phyloP scores from a whole-genome alignment of 2,113 vertebrate genomes.

The Desmodus rotundus region DNA sequence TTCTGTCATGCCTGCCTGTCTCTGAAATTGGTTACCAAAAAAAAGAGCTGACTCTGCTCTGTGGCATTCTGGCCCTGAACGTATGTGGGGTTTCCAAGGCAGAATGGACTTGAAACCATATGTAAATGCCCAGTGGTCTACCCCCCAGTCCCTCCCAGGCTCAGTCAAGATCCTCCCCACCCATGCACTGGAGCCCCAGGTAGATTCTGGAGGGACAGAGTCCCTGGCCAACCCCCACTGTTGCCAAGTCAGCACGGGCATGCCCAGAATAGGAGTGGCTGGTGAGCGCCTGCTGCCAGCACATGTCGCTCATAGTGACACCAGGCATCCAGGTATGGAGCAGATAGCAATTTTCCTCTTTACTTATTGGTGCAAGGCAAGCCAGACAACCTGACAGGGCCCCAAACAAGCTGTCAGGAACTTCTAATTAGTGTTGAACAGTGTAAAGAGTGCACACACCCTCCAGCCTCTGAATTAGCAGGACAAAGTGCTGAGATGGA shows the following conservation, averaged over 20 bases:
- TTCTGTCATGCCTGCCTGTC: neutral
- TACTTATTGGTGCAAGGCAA: slow-evolving; percentile 63
- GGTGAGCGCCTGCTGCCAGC: neutral
- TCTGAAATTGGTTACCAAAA: accelerated
- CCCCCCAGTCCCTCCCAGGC: neutral
- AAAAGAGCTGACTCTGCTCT: neutral
- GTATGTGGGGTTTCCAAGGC: neutral
- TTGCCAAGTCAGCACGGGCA: neutral
- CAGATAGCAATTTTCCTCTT: slow-evolving; percentile 73
- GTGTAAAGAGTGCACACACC: slow-evolving; percentile 55
- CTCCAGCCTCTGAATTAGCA: slow-evolving; percentile 64
- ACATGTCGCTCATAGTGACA: slow-evolving; percentile 12
- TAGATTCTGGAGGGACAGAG: neutral
- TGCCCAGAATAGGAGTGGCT: neutral
- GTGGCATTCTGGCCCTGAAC: neutral
- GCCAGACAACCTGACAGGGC: slow-evolving; percentile 66
- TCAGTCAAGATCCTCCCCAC: neutral
- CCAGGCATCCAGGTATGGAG: slow-evolving; percentile 53
- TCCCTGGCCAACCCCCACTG: neutral
- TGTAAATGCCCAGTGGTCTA: neutral
- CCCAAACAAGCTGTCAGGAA: slow-evolving; percentile 75
- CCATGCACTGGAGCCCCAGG: neutral
- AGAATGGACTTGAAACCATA: neutral
- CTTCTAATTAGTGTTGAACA: slow-evolving; percentile 71
- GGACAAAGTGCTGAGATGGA: slow-evolving; percentile 58